Evolutionary conservation across 1,140 invertebrate genomes (phyloP).

Genomic region (Popillia japonica): DNA sequence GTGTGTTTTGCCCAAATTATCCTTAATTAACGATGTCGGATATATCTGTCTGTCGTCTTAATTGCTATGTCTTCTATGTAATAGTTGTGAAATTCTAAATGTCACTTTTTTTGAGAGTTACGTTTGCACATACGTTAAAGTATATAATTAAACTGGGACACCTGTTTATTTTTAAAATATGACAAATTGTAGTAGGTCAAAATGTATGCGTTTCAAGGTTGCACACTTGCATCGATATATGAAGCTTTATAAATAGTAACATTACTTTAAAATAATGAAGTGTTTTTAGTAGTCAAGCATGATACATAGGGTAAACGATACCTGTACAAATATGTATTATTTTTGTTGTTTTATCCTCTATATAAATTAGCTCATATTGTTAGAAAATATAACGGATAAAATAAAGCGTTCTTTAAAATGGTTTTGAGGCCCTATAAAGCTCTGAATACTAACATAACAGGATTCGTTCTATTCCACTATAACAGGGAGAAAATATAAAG

Average conservation of each 20-base stretch:
- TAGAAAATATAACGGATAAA: too few relatives aligned
- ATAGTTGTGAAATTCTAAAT: neutral
- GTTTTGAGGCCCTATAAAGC: too few relatives aligned
- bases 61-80: neutral
- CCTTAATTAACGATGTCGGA: too few relatives aligned
- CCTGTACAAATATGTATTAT: too few relatives aligned
- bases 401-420: too few relatives aligned
- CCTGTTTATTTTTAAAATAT: slow-evolving; percentile 27
- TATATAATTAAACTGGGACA: slow-evolving; percentile 20
- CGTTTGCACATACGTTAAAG: neutral
- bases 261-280: slow-evolving; percentile 1
- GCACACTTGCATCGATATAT: neutral
- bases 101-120: neutral
- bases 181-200: slow-evolving; percentile 27
- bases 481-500: too few relatives aligned
- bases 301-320: neutral
- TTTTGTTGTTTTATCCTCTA: too few relatives aligned
- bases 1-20: too few relatives aligned
- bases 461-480: too few relatives aligned
- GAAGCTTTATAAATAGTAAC: slow-evolving; percentile 11
- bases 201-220: slow-evolving; percentile 22
- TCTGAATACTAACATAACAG: too few relatives aligned
- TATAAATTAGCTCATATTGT: too few relatives aligned
- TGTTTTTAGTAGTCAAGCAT: neutral
- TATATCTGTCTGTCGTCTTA: neutral